Percentiles rank a stretch among this genome's conserved stretches.
These are phyloP conservation scores for Cactoblastis cactorum DNA, from an alignment of 2,888 invertebrate species.

Conservation along the genomic window DNA sequence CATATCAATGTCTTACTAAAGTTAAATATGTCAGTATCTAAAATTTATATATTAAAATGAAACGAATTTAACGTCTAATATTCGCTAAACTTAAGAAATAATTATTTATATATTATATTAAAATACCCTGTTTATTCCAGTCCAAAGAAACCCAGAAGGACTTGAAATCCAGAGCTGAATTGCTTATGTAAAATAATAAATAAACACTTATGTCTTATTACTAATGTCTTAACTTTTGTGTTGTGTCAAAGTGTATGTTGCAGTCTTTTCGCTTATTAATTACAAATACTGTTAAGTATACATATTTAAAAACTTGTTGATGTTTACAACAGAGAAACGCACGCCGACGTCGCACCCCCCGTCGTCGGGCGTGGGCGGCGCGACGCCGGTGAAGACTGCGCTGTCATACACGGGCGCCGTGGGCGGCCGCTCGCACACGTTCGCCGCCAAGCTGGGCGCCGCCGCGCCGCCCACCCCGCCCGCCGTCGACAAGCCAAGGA, in stretches of 20 bases:
- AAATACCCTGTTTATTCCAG: too few species aligned
- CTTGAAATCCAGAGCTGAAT: too few species aligned
- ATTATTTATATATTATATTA: too few species aligned
- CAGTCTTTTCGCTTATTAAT: background rate
- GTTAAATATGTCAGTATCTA: too few species aligned
- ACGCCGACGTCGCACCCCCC: conserved; percentile 24
- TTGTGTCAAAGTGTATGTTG: background rate
- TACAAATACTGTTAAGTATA: background rate
- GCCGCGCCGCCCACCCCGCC: conserved; percentile 34
- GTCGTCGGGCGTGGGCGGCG: conserved; percentile 31
- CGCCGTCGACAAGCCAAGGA: conserved; percentile 15
- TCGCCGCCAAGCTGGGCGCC: conserved; percentile 85
- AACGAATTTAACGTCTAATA: too few species aligned
- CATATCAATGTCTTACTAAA: too few species aligned
- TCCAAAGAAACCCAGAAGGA: too few species aligned
- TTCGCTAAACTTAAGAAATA: too few species aligned
- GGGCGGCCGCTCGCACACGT: conserved; percentile 82
- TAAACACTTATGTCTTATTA: too few species aligned
- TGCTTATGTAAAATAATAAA: too few species aligned
- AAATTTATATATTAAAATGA: too few species aligned
- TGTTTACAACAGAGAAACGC: conserved; percentile 60
- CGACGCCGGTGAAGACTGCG: conserved; percentile 43
- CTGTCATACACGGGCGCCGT: conserved; percentile 74
- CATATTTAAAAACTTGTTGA: background rate
- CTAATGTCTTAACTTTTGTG: too few species aligned